These are phyloP conservation scores for Dicrurus megarhynchus DNA, from an alignment of 2,113 vertebrate genomes.

Conservation along the genomic window DNA sequence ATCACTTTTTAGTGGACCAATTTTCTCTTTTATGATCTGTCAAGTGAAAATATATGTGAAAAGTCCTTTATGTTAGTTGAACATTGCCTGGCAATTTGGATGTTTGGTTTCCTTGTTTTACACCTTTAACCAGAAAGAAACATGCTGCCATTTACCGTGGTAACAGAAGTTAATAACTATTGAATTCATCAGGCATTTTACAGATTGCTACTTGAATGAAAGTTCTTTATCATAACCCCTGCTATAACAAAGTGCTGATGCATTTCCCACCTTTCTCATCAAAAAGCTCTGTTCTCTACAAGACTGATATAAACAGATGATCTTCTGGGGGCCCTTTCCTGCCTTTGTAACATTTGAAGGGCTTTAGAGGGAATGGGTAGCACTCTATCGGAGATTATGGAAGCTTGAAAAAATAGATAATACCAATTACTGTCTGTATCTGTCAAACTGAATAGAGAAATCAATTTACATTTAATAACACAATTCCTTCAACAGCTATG, in stretches of 20 bases:
- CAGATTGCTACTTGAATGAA: neutral
- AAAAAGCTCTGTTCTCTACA: neutral
- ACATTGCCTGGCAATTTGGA: neutral
- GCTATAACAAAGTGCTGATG: neutral
- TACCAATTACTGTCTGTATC: neutral
- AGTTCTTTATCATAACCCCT: neutral
- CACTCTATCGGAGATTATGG: too few relatives aligned
- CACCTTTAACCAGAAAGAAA: conserved; percentile 42
- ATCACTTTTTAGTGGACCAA: conserved; percentile 67
- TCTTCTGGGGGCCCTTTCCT: neutral
- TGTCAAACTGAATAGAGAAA: neutral
- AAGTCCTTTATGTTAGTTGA: conserved; percentile 48
- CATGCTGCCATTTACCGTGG: neutral
- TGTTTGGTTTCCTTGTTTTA: conserved; percentile 7
- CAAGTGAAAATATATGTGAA: conserved; percentile 44
- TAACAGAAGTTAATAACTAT: neutral
- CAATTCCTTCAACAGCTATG: neutral
- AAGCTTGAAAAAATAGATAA: neutral
- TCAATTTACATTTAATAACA: neutral
- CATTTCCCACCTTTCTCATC: neutral
- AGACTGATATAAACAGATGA: neutral
- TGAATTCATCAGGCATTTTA: neutral
- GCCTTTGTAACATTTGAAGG: neutral
- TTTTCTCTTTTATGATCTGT: conserved; percentile 72
- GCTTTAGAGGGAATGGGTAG: neutral